Conservation (phyloP, 1,140 invertebrate species). For the Grapholita molesta region DNA sequence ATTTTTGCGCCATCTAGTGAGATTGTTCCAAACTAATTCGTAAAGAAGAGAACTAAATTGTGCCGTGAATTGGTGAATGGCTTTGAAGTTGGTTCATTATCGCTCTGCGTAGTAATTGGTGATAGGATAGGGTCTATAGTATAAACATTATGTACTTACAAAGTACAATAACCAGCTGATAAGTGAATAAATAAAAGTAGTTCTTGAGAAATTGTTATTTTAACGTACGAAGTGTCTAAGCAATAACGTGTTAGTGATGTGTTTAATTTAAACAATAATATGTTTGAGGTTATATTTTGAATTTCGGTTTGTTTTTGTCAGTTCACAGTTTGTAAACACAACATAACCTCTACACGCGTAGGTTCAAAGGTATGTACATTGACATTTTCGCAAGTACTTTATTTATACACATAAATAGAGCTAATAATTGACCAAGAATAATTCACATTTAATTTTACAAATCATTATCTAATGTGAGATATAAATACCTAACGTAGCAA, state of each 20-base stretch:
- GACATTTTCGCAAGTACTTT: not conserved
- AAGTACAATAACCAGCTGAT: slow-evolving; percentile 12
- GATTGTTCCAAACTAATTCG: not conserved
- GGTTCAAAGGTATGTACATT: not conserved
- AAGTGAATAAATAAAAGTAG: slow-evolving; percentile 10
- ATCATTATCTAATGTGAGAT: not conserved
- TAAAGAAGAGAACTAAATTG: not conserved
- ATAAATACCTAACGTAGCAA: too few species aligned
- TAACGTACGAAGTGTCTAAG: not conserved
- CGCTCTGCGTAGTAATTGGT: not conserved
- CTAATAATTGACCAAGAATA: not conserved
- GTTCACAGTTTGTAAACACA: slow-evolving; percentile 13
- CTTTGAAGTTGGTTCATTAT: slow-evolving; percentile 1
- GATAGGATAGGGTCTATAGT: not conserved
- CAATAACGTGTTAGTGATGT: not conserved
- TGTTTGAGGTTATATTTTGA: slow-evolving; percentile 3
- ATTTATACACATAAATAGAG: not conserved
- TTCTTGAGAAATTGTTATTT: not conserved
- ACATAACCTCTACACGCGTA: slow-evolving; percentile 3
- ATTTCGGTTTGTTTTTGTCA: not conserved
- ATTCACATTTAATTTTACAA: not conserved
- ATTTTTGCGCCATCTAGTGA: not conserved
- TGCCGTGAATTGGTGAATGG: not conserved
- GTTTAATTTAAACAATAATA: not conserved
- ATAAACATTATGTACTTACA: not conserved